Conservation (phyloP, 2,113 vertebrate species). For the Edolisoma coerulescens region DNA sequence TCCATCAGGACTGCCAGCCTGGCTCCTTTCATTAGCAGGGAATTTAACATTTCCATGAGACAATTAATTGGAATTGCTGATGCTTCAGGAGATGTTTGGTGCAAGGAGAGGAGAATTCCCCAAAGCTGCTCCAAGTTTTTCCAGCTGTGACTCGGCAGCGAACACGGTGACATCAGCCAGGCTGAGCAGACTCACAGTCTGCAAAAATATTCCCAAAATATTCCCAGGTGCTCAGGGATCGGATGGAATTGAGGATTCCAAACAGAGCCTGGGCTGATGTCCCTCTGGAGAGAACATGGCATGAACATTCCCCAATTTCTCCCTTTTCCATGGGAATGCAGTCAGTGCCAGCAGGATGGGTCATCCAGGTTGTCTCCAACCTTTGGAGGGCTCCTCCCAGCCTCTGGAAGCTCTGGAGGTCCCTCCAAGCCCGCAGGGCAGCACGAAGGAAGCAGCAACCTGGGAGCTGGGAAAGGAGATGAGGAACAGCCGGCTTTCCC, state of each 20-base stretch:
- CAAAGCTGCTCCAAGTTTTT: background rate
- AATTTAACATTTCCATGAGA: accelerated
- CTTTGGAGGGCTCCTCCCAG: background rate
- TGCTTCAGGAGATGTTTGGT: background rate
- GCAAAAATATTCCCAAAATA: background rate
- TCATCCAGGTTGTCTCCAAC: background rate
- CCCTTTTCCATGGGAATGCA: background rate
- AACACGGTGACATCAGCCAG: background rate
- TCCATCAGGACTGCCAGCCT: background rate
- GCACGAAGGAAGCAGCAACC: background rate
- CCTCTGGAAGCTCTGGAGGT: background rate
- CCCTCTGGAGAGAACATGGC: background rate
- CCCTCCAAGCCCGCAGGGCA: background rate
- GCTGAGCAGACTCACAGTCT: background rate
- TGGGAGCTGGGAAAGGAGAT: background rate
- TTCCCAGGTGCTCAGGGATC: background rate
- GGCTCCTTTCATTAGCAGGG: background rate
- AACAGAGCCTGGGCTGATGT: accelerated
- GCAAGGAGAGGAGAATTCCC: background rate
- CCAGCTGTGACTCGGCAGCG: background rate
- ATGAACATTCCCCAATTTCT: background rate
- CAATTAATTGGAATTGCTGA: background rate
- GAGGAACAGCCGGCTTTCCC: background rate
- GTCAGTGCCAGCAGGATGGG: background rate
- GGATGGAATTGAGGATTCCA: background rate